These are phyloP conservation scores for Xylota sylvarum DNA, from an alignment of 2,888 invertebrate species.

Conservation along the genomic window DNA sequence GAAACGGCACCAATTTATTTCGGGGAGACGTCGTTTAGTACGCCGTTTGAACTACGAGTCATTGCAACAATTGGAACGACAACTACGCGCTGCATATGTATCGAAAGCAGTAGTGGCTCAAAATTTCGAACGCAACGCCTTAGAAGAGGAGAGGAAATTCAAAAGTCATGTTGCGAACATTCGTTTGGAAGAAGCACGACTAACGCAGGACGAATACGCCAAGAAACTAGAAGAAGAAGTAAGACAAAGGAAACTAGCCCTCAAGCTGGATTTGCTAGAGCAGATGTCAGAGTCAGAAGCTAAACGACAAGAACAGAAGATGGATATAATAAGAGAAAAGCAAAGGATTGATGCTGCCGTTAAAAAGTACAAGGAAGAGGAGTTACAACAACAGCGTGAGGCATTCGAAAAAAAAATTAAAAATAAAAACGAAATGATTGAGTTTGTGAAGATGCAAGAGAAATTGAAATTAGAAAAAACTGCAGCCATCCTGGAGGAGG, in stretches of 20 bases:
- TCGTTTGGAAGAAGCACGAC: slow-evolving; percentile 82
- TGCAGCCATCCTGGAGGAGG: slow-evolving; percentile 84
- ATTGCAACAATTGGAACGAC: slow-evolving; percentile 85
- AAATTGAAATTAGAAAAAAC: slow-evolving; percentile 83
- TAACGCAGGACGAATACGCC: background rate
- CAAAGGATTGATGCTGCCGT: slow-evolving; percentile 86
- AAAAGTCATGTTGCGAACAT: background rate
- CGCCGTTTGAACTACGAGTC: slow-evolving; percentile 86
- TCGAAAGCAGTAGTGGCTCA: slow-evolving; percentile 88
- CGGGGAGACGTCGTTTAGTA: slow-evolving; percentile 84
- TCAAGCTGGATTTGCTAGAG: slow-evolving; percentile 80
- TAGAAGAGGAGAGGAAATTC: too few relatives aligned
- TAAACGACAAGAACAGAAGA: slow-evolving; percentile 12
- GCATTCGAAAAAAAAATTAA: slow-evolving; percentile 84
- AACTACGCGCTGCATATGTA: slow-evolving; percentile 88
- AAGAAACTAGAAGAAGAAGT: slow-evolving; percentile 81
- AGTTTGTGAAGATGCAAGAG: slow-evolving; percentile 84
- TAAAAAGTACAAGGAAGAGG: slow-evolving; percentile 85
- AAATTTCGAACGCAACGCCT: slow-evolving; percentile 86
- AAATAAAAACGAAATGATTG: slow-evolving; percentile 84
- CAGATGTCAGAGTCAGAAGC: slow-evolving; percentile 45
- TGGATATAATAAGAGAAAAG: slow-evolving; percentile 86
- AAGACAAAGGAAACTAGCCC: slow-evolving; percentile 79
- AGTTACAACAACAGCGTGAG: slow-evolving; percentile 83
- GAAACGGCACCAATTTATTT: slow-evolving; percentile 53